A percentile compares a stretch with the other conserved stretches of the same genome.
These are phyloP conservation scores for Philhelius pedissequus DNA, from an alignment of 2,888 invertebrate genomes.

Conservation along the genomic window DNA sequence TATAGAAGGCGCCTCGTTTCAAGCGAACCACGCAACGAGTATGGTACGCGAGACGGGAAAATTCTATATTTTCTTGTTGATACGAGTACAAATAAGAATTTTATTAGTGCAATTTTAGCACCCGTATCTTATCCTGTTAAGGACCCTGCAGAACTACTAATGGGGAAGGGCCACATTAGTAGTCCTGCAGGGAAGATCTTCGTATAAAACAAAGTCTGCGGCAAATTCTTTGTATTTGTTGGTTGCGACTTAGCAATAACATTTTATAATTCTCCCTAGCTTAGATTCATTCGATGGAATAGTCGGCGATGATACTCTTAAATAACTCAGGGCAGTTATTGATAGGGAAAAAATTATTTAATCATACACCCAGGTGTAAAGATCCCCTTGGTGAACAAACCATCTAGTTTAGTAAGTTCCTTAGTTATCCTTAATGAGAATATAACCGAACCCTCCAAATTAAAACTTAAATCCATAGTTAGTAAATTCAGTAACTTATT, in stretches of 20 bases:
- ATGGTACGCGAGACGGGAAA: too few species aligned
- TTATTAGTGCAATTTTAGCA: too few species aligned
- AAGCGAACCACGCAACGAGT: too few species aligned
- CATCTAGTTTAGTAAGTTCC: neutral
- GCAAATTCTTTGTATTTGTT: neutral
- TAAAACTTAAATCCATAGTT: neutral
- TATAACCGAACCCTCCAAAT: neutral
- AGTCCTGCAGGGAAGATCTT: constrained; percentile 7
- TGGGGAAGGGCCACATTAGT: too few species aligned
- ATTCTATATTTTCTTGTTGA: too few species aligned
- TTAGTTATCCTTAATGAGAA: neutral
- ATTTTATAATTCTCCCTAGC: neutral
- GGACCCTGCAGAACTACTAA: too few species aligned
- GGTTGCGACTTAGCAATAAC: neutral
- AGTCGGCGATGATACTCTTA: neutral
- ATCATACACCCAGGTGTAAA: neutral
- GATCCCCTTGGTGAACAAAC: neutral
- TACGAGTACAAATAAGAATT: too few species aligned
- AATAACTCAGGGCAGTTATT: neutral
- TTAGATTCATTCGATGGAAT: neutral
- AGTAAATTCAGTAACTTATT: neutral
- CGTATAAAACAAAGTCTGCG: neutral
- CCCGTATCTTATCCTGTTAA: too few species aligned
- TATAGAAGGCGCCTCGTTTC: too few species aligned
- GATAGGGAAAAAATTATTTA: neutral